These are phyloP conservation scores for Drosophila saltans DNA, from an alignment of 1,140 invertebrate genomes.

Conservation along the genomic window DNA sequence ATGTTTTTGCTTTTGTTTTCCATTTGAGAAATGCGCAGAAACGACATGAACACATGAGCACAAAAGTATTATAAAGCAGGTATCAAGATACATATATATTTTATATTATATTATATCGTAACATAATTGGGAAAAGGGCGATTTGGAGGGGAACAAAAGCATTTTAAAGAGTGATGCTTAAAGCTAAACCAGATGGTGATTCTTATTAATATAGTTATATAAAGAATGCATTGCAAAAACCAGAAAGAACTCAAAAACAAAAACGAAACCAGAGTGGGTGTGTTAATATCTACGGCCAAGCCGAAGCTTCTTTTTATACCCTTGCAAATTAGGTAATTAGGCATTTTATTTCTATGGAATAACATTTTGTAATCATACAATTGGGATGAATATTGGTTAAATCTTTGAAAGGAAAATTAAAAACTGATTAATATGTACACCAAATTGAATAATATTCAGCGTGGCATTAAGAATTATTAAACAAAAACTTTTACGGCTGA, in stretches of 20 bases:
- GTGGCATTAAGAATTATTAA: too few relatives aligned
- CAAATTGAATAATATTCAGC: too few relatives aligned
- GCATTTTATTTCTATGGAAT: too few relatives aligned
- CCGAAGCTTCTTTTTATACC: background rate
- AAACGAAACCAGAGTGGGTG: background rate
- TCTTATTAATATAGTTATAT: conserved; percentile 4
- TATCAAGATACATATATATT: conserved; percentile 37
- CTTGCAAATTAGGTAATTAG: background rate
- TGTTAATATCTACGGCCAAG: background rate
- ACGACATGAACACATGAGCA: conserved; percentile 69
- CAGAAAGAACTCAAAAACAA: conserved; percentile 3
- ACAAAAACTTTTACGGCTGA: too few relatives aligned
- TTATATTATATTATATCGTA: conserved; percentile 31
- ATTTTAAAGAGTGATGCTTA: conserved; percentile 52
- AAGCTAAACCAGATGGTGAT: conserved; percentile 52
- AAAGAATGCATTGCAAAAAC: conserved; percentile 12
- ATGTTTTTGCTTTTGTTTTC: conserved; percentile 35
- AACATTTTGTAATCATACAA: too few relatives aligned
- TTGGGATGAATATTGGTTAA: too few relatives aligned
- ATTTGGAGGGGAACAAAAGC: conserved; percentile 40
- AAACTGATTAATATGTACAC: too few relatives aligned
- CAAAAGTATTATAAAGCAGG: conserved; percentile 41
- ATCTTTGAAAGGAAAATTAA: too few relatives aligned
- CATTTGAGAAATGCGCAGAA: conserved; percentile 59
- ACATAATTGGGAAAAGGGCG: conserved; percentile 22